Percentiles rank a stretch among this genome's conserved stretches.
Evolutionary conservation across 2,888 invertebrate species (phyloP).

Genomic region (Papilio elwesi): DNA sequence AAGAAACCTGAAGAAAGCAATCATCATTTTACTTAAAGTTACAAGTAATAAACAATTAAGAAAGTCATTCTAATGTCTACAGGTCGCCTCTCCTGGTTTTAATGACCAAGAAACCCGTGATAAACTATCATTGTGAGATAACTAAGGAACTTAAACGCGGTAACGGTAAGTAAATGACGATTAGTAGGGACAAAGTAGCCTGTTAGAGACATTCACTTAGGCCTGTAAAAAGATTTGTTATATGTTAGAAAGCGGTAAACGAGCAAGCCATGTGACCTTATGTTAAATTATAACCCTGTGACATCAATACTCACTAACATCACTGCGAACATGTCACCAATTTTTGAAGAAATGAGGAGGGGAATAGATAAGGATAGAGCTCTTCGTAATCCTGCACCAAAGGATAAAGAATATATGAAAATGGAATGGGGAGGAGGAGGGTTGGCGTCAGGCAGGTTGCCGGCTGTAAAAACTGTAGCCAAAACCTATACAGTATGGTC

Average conservation of each 20-base stretch:
- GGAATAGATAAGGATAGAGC: too few relatives aligned
- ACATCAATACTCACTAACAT: background rate
- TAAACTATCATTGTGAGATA: conserved; percentile 14
- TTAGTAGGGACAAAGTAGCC: conserved; percentile 9
- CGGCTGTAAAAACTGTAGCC: too few relatives aligned
- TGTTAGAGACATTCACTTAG: background rate
- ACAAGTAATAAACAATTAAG: conserved; percentile 21
- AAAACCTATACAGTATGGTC: too few relatives aligned
- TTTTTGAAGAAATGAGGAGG: too few relatives aligned
- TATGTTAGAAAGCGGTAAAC: conserved; percentile 7
- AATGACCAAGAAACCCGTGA: conserved; percentile 20
- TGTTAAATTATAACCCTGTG: background rate
- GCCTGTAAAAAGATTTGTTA: background rate
- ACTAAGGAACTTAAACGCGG: conserved; percentile 10
- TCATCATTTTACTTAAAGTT: conserved; percentile 11
- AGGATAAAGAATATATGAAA: too few relatives aligned
- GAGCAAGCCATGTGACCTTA: background rate
- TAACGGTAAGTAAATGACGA: conserved; percentile 24
- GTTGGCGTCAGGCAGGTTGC: too few relatives aligned
- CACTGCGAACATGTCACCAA: too few relatives aligned
- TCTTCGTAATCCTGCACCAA: too few relatives aligned
- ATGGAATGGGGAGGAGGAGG: too few relatives aligned
- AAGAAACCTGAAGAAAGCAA: conserved; percentile 2
- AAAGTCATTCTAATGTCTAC: conserved; percentile 18
- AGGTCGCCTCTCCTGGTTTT: conserved; percentile 10